phyloP scores from a whole-genome alignment of 2,888 invertebrate species.

The Philereme transversata region DNA sequence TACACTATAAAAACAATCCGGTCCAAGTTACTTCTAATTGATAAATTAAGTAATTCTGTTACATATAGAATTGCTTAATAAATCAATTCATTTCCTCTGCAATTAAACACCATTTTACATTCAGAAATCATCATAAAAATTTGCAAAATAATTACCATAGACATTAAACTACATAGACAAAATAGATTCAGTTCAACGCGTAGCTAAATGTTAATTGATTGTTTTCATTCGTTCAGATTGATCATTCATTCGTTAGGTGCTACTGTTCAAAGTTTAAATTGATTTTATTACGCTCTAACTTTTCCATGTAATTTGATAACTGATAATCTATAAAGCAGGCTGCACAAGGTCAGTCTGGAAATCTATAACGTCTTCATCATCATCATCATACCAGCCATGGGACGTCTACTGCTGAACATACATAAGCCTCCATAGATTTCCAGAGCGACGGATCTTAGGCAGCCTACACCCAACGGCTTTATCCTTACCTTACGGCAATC shows the following conservation, averaged over 20 bases:
- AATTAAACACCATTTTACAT: conserved; percentile 10
- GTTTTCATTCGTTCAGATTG: conserved; percentile 32
- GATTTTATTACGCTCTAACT: background rate
- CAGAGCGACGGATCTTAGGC: no score
- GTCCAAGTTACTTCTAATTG: no score
- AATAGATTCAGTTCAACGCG: conserved; percentile 34
- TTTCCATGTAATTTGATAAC: no score
- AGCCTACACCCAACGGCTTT: no score
- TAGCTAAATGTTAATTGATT: conserved; percentile 37
- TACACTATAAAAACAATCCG: no score
- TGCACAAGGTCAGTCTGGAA: no score
- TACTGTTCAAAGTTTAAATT: conserved; percentile 28
- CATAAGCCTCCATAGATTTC: no score
- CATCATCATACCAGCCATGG: no score
- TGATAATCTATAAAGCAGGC: no score
- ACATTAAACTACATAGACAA: conserved; percentile 18
- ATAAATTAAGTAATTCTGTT: conserved; percentile 4
- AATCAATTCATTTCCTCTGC: conserved; percentile 14
- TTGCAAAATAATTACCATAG: conserved; percentile 26
- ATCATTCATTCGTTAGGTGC: conserved; percentile 29
- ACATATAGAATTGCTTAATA: conserved; percentile 4
- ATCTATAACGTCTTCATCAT: no score
- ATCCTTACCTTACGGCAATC: no score
- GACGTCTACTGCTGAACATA: no score
- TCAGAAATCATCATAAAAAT: conserved; percentile 20